These are phyloP conservation scores for Neelides sp. DNA, from an alignment of 1,140 invertebrate genomes.

Conservation along the genomic window DNA sequence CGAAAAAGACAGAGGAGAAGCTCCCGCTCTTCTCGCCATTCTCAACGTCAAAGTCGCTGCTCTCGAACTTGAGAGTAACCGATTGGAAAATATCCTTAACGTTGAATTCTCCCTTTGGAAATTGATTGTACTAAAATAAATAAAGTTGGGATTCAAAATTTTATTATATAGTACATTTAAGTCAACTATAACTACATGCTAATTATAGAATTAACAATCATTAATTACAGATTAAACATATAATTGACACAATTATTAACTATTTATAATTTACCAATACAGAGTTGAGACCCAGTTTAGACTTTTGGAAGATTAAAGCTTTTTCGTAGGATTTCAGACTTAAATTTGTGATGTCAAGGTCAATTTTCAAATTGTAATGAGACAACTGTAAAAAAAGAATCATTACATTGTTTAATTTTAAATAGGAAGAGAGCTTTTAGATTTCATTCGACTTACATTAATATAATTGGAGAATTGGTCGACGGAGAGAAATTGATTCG, in stretches of 20 bases:
- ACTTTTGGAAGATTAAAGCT: conserved; percentile 22
- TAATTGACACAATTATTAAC: too few relatives aligned
- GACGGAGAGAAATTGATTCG: conserved; percentile 26
- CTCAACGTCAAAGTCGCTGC: conserved; percentile 20
- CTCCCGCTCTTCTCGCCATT: conserved; percentile 24
- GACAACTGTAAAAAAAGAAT: conserved; percentile 16
- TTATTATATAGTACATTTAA: neutral
- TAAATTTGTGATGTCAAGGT: conserved; percentile 29
- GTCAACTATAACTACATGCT: neutral
- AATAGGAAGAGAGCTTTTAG: neutral
- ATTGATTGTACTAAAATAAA: conserved; percentile 18
- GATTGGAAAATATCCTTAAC: conserved; percentile 20
- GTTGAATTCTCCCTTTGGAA: conserved; percentile 6
- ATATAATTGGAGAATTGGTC: conserved; percentile 31
- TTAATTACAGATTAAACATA: too few relatives aligned
- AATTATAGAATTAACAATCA: neutral
- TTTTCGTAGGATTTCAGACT: conserved; percentile 21
- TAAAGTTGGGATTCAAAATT: neutral
- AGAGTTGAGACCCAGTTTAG: conserved; percentile 23
- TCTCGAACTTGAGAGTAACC: conserved; percentile 20
- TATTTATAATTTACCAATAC: conserved; percentile 17
- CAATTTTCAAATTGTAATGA: conserved; percentile 19
- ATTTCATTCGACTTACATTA: conserved; percentile 16
- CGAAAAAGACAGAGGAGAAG: conserved; percentile 16
- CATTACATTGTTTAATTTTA: neutral